Conservation (phyloP, 2,888 invertebrate genomes). For the Agrilus mali region DNA sequence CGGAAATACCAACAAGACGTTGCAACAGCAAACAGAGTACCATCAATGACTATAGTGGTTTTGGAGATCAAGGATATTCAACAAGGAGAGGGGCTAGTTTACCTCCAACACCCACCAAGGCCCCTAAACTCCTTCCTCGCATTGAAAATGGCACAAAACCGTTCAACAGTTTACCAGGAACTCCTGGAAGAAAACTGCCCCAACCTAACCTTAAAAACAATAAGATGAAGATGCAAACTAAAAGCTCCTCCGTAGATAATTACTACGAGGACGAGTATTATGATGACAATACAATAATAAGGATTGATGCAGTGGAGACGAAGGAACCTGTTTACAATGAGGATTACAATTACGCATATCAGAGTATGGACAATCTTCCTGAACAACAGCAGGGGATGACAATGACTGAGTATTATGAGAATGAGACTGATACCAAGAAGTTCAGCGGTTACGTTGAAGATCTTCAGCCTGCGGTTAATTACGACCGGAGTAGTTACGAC, state of each 20-base stretch:
- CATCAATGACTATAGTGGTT: constrained; percentile 26
- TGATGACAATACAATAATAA: constrained; percentile 32
- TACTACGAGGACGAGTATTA: constrained; percentile 21
- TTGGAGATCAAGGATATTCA: constrained; percentile 25
- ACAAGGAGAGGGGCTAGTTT: constrained; percentile 32
- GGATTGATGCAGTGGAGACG: constrained; percentile 31
- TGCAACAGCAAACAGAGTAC: constrained; percentile 30
- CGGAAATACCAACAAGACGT: constrained; percentile 31
- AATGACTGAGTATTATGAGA: constrained; percentile 5
- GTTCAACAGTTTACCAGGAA: constrained; percentile 37
- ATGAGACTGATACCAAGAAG: constrained; percentile 1
- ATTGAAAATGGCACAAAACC: constrained; percentile 14
- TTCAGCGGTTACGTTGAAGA: constrained; percentile 1
- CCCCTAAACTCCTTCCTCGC: constrained; percentile 27
- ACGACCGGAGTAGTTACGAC: constrained; percentile 9
- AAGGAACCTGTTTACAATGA: constrained; percentile 42
- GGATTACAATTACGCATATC: constrained; percentile 59
- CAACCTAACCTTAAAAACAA: constrained; percentile 29
- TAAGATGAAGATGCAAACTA: constrained; percentile 29
- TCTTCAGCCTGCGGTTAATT: background rate
- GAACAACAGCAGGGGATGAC: constrained; percentile 19
- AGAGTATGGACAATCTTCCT: constrained; percentile 51
- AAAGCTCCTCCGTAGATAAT: constrained; percentile 31
- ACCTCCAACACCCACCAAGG: constrained; percentile 33
- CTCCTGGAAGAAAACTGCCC: constrained; percentile 42